These are phyloP conservation scores for Drosophila sucinea DNA, from an alignment of 1,140 invertebrate genomes.

Conservation along the genomic window DNA sequence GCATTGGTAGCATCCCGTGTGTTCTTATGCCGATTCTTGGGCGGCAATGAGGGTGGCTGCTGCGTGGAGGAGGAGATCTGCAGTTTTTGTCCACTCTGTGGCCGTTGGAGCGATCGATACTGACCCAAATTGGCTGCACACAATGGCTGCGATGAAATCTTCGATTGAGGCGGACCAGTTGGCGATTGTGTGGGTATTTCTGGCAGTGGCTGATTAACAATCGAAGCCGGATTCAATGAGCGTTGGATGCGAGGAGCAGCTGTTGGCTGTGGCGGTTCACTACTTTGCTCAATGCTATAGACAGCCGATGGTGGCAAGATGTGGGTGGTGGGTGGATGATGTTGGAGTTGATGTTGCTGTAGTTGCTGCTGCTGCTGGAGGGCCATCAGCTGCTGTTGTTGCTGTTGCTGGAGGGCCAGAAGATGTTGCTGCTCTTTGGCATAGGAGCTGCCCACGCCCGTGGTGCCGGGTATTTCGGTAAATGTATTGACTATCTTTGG, in stretches of 20 bases:
- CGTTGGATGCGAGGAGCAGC: conserved; percentile 64
- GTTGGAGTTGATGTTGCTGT: conserved; percentile 58
- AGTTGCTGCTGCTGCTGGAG: conserved; percentile 75
- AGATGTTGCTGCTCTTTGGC: conserved; percentile 75
- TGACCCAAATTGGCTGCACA: conserved; percentile 79
- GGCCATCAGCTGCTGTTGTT: conserved; percentile 63
- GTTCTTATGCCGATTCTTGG: conserved; percentile 80
- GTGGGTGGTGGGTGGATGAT: conserved; percentile 79
- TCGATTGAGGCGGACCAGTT: conserved; percentile 49
- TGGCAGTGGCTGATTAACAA: conserved; percentile 81
- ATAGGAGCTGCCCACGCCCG: conserved; percentile 78
- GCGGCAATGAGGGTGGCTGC: conserved; percentile 76
- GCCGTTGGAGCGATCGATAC: conserved; percentile 79
- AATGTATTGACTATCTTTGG: conserved; percentile 81
- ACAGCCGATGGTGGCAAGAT: conserved; percentile 79
- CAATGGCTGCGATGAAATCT: conserved; percentile 78
- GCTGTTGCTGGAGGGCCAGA: conserved; percentile 55
- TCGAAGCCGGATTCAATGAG: conserved; percentile 76
- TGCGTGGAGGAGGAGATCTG: conserved; percentile 54
- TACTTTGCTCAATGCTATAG: conserved; percentile 78
- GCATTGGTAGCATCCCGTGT: conserved; percentile 62
- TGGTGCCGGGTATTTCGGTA: conserved; percentile 81
- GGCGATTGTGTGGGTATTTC: conserved; percentile 73
- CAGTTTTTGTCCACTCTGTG: conserved; percentile 57
- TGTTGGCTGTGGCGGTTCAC: conserved; percentile 44